A percentile compares a stretch with the other conserved stretches of the same genome.
phyloP scores from a whole-genome alignment of 1,140 invertebrate species.

The Centruroides sculpturatus region DNA sequence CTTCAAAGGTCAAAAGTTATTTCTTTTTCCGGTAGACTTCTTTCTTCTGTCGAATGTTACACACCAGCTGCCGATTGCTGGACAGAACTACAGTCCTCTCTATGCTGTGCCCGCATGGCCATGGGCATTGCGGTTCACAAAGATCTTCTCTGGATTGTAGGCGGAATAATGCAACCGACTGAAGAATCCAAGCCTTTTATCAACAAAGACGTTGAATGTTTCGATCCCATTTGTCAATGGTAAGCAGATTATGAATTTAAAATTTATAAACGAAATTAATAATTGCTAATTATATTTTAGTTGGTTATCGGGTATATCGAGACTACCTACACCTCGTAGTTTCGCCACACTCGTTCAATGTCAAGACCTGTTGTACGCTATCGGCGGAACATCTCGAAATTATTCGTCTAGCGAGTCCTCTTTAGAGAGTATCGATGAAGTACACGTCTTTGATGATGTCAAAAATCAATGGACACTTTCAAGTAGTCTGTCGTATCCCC shows the following conservation, averaged over 20 bases:
- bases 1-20: not conserved
- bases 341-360: not conserved
- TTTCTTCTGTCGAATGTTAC: conserved; percentile 7
- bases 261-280: not conserved
- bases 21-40: not conserved
- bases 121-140: not conserved
- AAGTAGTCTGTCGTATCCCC: too few relatives aligned
- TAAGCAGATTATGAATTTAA: not conserved
- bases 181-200: not conserved
- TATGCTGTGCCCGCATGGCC: not conserved
- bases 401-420: too few relatives aligned
- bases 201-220: not conserved
- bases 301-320: not conserved
- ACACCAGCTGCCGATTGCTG: not conserved
- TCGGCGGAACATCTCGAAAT: not conserved
- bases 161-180: conserved; percentile 1
- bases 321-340: not conserved
- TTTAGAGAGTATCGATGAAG: too few relatives aligned
- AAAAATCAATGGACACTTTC: too few relatives aligned
- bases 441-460: too few relatives aligned
- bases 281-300: not conserved
- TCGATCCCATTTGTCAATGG: not conserved
- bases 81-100: not conserved
- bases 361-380: not conserved
- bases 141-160: conserved; percentile 6